Evolutionary conservation across 2,888 invertebrate species (phyloP).

Genomic region (Chaetoderma sp.): DNA sequence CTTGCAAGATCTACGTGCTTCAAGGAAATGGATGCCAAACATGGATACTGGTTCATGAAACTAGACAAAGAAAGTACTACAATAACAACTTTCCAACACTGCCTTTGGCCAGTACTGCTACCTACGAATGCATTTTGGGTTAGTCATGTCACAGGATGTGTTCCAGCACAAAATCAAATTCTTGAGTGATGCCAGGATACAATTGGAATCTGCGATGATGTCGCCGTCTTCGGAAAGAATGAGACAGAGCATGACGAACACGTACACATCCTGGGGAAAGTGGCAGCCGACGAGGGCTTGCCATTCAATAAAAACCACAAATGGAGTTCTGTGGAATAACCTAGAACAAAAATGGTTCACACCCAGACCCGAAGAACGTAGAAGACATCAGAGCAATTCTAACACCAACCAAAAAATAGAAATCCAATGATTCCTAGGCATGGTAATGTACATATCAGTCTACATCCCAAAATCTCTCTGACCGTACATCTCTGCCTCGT

Average conservation of each 20-base stretch:
- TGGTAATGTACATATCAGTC: conserved; percentile 24
- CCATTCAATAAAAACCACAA: conserved; percentile 7
- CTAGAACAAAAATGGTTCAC: conserved; percentile 20
- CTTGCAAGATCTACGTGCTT: conserved; percentile 22
- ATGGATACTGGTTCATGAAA: conserved; percentile 30
- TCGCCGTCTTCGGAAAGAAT: conserved; percentile 3
- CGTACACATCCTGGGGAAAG: conserved; percentile 5
- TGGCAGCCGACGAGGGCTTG: neutral
- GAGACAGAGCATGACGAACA: neutral
- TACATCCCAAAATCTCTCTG: conserved; percentile 21
- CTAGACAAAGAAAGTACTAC: conserved; percentile 8
- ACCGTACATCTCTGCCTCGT: conserved; percentile 19
- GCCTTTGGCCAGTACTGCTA: conserved; percentile 1
- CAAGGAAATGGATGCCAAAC: conserved; percentile 26
- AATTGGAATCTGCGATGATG: conserved; percentile 5
- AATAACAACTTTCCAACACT: conserved; percentile 19
- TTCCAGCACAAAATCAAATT: conserved; percentile 15
- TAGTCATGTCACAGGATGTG: conserved; percentile 6
- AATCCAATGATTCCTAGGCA: conserved; percentile 31
- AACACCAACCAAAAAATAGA: conserved; percentile 17
- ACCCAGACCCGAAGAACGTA: conserved; percentile 30
- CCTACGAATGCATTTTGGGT: neutral
- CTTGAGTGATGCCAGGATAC: conserved; percentile 12
- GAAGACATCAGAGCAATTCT: conserved; percentile 20
- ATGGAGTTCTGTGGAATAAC: conserved; percentile 29